Base-by-base conservation (phyloP, 2,113 vertebrate species). In the Phoxinus phoxinus region DNA sequence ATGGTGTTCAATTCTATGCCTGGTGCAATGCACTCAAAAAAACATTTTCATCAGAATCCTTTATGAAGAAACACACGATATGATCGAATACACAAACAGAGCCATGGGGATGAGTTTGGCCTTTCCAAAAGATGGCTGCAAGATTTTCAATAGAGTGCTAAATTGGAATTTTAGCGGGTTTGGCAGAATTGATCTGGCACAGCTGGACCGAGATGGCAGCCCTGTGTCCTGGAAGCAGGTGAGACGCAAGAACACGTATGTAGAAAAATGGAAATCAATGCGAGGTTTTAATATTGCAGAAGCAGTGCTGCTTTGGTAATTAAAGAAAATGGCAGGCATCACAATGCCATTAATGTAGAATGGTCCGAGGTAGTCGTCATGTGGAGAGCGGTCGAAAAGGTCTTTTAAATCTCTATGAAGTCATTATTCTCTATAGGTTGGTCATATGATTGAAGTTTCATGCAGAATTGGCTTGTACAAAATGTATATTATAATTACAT, bases 181-280 rank as follows among this genome's bases (percentile, higher is more conserved):
- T 87, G 81, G 89, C 81, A 76, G 87, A 93, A 93, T 92, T 94
- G 93, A 95, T 96, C 94, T 91, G 91, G 92, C 89, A 82, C 91
- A 90, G 89, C 85, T 93, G 92, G 94, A 92, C 91, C 41, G 88
- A 92, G 93, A 93, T 94, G 91, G 92, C 90, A 93, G 92, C 90
- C 93, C 93, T 93, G 87, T 92, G 88, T 92, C 78, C 56, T 78
- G 88, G 81, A 88, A 91, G 90, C 91, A 87, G 91, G 87, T 89
- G 90, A 91, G 93, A 94, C 91, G 88, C 17, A 74, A 53, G 10
- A 93, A 92, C 91, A 90, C 73, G 91, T 89, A 92, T 93, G 90
- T 92, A 92, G 89, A 95, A 95, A 94, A 96, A 48, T 94, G 92
- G 94, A 95, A 96, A 96, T 96, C 96, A 94, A 96, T 96, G 93